Evolutionary conservation across 1,140 invertebrate species (phyloP), one percentile per base, ranked within the genome.

Genomic region (Acromyrmex charruanus): DNA sequence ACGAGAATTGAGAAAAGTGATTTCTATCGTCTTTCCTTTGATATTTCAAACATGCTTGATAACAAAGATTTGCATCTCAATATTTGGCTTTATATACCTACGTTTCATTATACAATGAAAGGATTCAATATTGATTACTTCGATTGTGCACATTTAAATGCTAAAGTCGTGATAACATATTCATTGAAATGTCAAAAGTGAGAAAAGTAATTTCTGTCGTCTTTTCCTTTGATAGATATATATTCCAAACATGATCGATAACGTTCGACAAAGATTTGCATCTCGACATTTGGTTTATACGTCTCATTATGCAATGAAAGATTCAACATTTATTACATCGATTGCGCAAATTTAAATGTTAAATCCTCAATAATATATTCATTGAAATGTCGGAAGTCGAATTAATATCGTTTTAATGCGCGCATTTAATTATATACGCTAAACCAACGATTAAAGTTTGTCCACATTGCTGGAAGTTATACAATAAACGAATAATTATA

Each of bases 391-490:
- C 5, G 25, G 28, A 66, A 66, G 61, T 51, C 14, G 12, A 66
- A 79, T 31, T 66, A 53, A 66, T 65, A 31, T 65, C 0, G 18
- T 79, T 59, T 77, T 61, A 25, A 25, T 16, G 21, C 16, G 14
- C 3, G 53, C 3, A 25, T 77, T 77, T 77, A 80, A 81, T 61
- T 25, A 61, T 25, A 61, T 18, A 25, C 18, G 44, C 18, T 79
- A 49, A 63, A 79, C 14, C 25, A 28, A 79, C 61, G 53, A 18
- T 4, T 68, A 69, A 80, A 69, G 18, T 65, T 65, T 68, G 6
- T 66, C 3, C 53, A 18, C 18, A 10, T 16, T 21, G 77, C 28
- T 68, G 18, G 31, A 80, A 80, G 51, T 14, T 81, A 21, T 9
- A n/a, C 1, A 9, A 44, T 7, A 44, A 44, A 61, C 55, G 6